Percentiles rank a stretch among this genome's conserved stretches.
Evolutionary conservation across 1,140 invertebrate genomes (phyloP).

Genomic region (Colletes latitarsis): DNA sequence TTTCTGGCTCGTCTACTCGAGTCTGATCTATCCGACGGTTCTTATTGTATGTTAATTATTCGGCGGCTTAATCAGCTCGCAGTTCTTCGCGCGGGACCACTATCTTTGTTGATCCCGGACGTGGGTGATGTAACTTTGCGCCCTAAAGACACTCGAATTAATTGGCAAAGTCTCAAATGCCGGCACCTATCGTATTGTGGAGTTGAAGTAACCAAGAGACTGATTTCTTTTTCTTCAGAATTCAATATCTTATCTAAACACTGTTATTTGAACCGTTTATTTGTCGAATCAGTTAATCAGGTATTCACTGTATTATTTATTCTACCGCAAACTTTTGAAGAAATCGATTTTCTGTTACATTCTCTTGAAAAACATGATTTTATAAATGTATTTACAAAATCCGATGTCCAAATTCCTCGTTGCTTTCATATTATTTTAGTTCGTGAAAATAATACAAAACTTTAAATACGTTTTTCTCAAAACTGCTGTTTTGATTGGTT

Average conservation of each 20-base stretch:
- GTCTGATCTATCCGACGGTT: conserved; percentile 71
- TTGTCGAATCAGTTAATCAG: no score
- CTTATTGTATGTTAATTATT: conserved; percentile 81
- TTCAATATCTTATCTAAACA: not conserved
- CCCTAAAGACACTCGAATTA: conserved; percentile 54
- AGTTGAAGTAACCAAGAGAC: not conserved
- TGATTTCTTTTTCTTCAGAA: not conserved
- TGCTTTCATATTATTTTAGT: no score
- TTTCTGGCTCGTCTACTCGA: conserved; percentile 67
- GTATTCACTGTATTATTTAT: no score
- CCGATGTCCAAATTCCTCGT: no score
- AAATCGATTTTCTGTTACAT: no score
- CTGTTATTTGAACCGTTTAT: no score
- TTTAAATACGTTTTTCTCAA: no score
- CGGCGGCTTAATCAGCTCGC: conserved; percentile 60
- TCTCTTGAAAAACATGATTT: no score
- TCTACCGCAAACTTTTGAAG: no score
- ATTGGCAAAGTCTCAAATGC: conserved; percentile 40
- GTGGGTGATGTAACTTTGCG: conserved; percentile 57
- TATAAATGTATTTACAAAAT: no score
- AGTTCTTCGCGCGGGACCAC: conserved; percentile 53
- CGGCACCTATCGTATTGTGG: not conserved
- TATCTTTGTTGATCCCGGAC: conserved; percentile 60
- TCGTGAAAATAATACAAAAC: no score
- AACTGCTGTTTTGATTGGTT: no score